Percentiles rank a stretch among this genome's conserved stretches.
phyloP scores from a whole-genome alignment of 2,113 vertebrate species.

The Phoenicopterus ruber region DNA sequence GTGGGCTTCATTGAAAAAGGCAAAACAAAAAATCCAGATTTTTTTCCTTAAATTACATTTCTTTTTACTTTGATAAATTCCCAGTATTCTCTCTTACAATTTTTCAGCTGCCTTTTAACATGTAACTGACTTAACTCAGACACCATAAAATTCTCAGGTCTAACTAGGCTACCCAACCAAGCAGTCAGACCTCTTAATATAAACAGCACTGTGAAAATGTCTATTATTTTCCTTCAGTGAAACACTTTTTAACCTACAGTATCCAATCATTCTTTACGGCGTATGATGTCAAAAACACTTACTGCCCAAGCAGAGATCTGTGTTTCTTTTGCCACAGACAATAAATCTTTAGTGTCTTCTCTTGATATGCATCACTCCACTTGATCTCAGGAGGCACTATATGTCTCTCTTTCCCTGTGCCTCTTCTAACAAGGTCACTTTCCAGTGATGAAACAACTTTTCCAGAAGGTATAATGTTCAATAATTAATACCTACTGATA shows the following conservation, averaged over 20 bases:
- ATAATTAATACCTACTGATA: slow-evolving; percentile 55
- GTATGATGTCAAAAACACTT: slow-evolving; percentile 77
- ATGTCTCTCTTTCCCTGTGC: slow-evolving; percentile 56
- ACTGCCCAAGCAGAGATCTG: slow-evolving; percentile 71
- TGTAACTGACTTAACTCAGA: background rate
- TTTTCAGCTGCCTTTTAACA: background rate
- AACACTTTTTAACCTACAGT: slow-evolving; percentile 49
- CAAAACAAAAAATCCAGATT: background rate
- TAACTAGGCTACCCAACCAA: background rate
- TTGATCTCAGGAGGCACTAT: slow-evolving; percentile 71
- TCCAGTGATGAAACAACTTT: slow-evolving; percentile 58
- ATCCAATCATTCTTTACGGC: slow-evolving; percentile 57
- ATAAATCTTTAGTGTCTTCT: slow-evolving; percentile 83
- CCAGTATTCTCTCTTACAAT: background rate
- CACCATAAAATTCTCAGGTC: background rate
- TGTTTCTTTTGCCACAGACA: slow-evolving; percentile 84
- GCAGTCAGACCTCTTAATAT: background rate
- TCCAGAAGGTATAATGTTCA: slow-evolving; percentile 30
- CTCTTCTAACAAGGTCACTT: slow-evolving; percentile 79
- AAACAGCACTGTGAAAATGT: background rate
- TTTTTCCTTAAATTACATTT: background rate
- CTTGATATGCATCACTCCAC: slow-evolving; percentile 75
- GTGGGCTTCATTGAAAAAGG: background rate
- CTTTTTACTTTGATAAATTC: background rate
- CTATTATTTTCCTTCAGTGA: slow-evolving; percentile 19